Evolutionary conservation across 1,140 invertebrate genomes (phyloP), one percentile per base, ranked within the genome.

Genomic region (Globodera rostochiensis): DNA sequence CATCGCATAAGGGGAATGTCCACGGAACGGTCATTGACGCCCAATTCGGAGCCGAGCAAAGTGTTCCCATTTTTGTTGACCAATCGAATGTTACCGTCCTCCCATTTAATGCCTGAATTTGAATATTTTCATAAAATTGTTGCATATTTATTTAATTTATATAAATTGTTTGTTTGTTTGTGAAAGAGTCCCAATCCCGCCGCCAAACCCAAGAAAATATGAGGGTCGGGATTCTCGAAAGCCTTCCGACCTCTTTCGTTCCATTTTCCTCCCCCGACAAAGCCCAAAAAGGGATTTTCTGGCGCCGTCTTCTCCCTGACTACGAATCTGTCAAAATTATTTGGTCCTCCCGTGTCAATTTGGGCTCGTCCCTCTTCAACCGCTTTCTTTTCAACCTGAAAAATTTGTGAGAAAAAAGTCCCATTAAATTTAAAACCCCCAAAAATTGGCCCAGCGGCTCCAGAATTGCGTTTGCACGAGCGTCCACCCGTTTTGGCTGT

Each of bases 61-160:
- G 83, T 75, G 71, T 86, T 86, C 13, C 85, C 85, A 53, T 78
- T 80, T 49, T 83, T 85, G 50, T 86, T 86, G 25, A 86, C 85
- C 6, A 86, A 73, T 25, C 70, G 69, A n/a, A 86, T 67, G 75
- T 86, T 87, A 7, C 85, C 85, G 71, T 86, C 79, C 5, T 87
- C 75, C 85, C 85, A 86, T 82, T 86, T 78, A 19, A 86, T 74
- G 46, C 85, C 84, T 86, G 46, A 60, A 86, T 46, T 19, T 9
- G 45, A 49, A 19, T 50, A 64, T 76, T 45, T 36, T 3, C 2
- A 36, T 36, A 36, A 36, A 36, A 36, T 36, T 36, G 36, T 36
- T 36, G 36, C 1, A 3, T 36, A 36, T 36, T 36, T 36, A 36
- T 36, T 36, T 36, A 36, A 36, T 36, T 36, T 0, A 36, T 36